These are phyloP conservation scores for Helogale parvula DNA, from an alignment of 2,113 vertebrate genomes.

Conservation along the genomic window DNA sequence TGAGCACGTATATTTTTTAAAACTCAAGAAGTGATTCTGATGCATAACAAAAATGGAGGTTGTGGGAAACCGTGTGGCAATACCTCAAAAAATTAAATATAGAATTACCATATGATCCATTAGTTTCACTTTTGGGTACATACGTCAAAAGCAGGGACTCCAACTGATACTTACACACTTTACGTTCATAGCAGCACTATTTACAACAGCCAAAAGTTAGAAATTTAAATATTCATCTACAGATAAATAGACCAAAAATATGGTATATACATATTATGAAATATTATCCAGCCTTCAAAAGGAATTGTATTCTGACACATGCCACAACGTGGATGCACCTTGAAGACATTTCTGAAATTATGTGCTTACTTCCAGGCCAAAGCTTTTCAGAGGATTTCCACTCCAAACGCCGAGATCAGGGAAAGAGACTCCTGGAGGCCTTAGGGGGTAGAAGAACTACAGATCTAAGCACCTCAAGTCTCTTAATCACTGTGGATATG, in stretches of 20 bases:
- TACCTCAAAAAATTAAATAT: not conserved
- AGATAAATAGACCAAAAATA: not conserved
- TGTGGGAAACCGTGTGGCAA: not conserved
- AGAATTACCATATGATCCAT: not conserved
- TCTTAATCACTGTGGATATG: not conserved
- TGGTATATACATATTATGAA: not conserved
- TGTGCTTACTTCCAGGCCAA: not conserved
- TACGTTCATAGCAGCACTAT: not conserved
- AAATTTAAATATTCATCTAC: not conserved
- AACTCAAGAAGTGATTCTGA: not conserved
- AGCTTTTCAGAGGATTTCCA: not conserved
- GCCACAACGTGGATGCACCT: not conserved
- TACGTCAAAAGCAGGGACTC: not conserved
- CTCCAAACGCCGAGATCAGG: not conserved
- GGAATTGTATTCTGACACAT: not conserved
- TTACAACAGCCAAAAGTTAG: not conserved
- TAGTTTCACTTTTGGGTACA: not conserved
- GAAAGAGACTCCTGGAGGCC: not conserved
- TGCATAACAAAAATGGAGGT: not conserved
- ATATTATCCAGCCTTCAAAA: not conserved
- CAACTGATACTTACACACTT: not conserved
- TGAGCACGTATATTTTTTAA: not conserved
- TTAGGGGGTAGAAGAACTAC: too few species aligned
- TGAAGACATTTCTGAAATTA: not conserved
- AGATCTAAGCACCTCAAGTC: not conserved